A percentile compares a stretch with the other conserved stretches of the same genome.
phyloP scores from a whole-genome alignment of 2,888 invertebrate species.

The Anticlea derivata region DNA sequence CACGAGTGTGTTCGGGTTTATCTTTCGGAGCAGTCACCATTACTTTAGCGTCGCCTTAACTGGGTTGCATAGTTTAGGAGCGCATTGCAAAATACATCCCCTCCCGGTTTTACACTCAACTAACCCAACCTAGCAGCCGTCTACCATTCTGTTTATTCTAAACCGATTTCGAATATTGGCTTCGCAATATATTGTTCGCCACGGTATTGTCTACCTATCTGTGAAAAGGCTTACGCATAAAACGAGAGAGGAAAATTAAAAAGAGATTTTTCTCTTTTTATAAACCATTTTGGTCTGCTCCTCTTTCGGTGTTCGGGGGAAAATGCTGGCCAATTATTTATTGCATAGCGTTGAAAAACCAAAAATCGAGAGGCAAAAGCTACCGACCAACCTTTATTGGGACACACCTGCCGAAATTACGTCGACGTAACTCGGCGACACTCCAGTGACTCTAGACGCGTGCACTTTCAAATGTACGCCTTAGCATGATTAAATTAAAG shows the following conservation, averaged over 20 bases:
- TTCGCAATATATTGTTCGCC: slow-evolving; percentile 6
- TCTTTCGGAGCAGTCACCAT: slow-evolving; percentile 26
- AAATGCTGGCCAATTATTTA: background rate
- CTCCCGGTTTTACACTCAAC: slow-evolving; percentile 10
- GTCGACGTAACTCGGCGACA: too few species aligned
- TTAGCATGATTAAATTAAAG: too few species aligned
- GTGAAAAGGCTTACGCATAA: slow-evolving; percentile 1
- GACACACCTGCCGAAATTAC: too few species aligned
- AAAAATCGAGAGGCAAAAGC: background rate
- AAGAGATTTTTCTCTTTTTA: background rate
- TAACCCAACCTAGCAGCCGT: slow-evolving; percentile 10
- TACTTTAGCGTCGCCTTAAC: slow-evolving; percentile 20
- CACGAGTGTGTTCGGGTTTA: slow-evolving; percentile 14
- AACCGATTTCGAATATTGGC: slow-evolving; percentile 22
- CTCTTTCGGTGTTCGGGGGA: background rate
- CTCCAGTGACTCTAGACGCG: too few species aligned
- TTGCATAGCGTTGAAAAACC: background rate
- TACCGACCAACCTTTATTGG: background rate
- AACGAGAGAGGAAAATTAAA: background rate
- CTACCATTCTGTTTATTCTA: slow-evolving; percentile 7
- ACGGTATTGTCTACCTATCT: slow-evolving; percentile 5
- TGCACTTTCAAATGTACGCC: too few species aligned
- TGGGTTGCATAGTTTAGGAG: slow-evolving; percentile 23
- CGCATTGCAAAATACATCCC: slow-evolving; percentile 18
- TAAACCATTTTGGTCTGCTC: background rate